phyloP scores from a whole-genome alignment of 2,113 vertebrate species.

The Trichechus manatus region DNA sequence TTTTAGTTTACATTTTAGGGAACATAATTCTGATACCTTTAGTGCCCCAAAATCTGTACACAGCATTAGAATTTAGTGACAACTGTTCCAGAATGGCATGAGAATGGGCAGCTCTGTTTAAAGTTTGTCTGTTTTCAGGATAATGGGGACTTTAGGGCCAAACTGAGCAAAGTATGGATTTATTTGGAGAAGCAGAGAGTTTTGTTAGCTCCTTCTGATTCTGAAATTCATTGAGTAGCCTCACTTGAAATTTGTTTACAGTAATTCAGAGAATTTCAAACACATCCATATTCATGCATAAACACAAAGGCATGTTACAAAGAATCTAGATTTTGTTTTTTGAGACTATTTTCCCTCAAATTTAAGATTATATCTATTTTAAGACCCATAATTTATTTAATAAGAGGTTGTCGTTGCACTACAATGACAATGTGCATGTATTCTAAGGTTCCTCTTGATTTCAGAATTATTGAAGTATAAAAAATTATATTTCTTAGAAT shows the following conservation, averaged over 20 bases:
- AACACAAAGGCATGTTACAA: neutral
- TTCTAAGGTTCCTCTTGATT: conserved; percentile 45
- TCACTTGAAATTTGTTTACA: neutral
- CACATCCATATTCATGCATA: neutral
- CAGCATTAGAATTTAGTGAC: neutral
- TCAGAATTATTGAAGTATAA: conserved; percentile 20
- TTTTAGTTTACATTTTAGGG: neutral
- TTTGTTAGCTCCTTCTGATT: neutral
- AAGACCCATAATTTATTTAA: conserved; percentile 22
- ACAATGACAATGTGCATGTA: conserved; percentile 7
- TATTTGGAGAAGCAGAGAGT: neutral
- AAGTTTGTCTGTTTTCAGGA: neutral
- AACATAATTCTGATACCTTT: neutral
- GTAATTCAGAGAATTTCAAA: neutral
- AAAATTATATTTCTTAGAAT: conserved; percentile 49
- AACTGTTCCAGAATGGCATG: neutral
- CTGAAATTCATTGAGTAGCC: neutral
- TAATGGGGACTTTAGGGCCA: neutral
- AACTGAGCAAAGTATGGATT: neutral
- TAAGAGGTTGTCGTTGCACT: neutral
- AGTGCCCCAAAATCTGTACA: neutral
- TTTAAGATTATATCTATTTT: neutral
- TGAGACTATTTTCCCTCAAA: neutral
- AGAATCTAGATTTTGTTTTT: conserved; percentile 42
- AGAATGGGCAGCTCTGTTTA: neutral